Conservation (phyloP, 1,140 invertebrate genomes). For the Drosophila pseudoobscura region DNA sequence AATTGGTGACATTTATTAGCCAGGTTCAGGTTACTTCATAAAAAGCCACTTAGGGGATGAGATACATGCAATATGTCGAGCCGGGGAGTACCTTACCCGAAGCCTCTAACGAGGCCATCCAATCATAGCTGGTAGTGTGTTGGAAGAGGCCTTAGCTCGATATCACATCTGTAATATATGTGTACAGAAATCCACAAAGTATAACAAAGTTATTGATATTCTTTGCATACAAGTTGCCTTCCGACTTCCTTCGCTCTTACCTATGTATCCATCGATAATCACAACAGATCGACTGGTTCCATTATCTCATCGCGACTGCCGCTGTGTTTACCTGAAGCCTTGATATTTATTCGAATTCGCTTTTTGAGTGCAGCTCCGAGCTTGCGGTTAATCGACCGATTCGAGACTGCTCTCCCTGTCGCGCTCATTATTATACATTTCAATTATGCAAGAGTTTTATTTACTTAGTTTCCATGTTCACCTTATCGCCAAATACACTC, state of each 20-base stretch:
- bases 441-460: conserved; percentile 39
- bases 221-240: not conserved
- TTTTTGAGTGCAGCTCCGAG: conserved; percentile 3
- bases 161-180: too few species aligned
- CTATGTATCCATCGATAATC: too few species aligned
- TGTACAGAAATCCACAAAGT: too few species aligned
- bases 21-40: conserved; percentile 29
- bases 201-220: not conserved
- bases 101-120: conserved; percentile 5
- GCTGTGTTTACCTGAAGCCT: conserved; percentile 1
- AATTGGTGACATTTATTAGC: conserved; percentile 75
- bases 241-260: not conserved
- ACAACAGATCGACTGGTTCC: not conserved
- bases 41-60: conserved; percentile 30
- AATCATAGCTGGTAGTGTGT: not conserved
- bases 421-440: conserved; percentile 19
- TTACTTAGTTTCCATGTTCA: conserved; percentile 9
- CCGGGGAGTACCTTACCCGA: too few species aligned
- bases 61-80: conserved; percentile 2
- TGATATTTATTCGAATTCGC: conserved; percentile 9
- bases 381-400: conserved; percentile 21
- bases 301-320: not conserved
- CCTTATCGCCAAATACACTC: conserved; percentile 27
- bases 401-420: not conserved
- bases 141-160: too few species aligned